phyloP scores from a whole-genome alignment of 2,888 invertebrate genomes.

The Stenotaenia linearis region DNA sequence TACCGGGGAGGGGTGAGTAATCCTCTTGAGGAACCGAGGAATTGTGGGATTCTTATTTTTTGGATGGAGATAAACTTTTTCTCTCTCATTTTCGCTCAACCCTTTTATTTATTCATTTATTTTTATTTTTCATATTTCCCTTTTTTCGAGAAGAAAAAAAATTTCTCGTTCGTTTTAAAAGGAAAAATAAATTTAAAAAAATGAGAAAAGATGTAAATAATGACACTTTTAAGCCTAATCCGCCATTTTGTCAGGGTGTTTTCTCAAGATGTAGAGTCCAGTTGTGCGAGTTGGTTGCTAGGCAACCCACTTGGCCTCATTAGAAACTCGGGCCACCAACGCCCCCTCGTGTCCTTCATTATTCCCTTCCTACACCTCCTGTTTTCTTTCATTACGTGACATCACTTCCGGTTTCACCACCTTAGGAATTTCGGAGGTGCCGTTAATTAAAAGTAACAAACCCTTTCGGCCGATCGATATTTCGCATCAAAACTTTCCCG shows the following conservation, averaged over 20 bases:
- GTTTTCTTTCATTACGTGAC: not conserved
- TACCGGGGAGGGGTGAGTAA: not conserved
- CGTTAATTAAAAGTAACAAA: not conserved
- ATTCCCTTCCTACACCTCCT: not conserved
- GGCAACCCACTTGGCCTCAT: conserved; percentile 6
- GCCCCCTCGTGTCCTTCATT: not conserved
- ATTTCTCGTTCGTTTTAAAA: too few species aligned
- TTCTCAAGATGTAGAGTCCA: not conserved
- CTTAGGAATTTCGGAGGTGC: not conserved
- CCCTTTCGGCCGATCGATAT: not conserved
- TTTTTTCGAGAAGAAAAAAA: too few species aligned
- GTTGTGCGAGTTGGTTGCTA: not conserved
- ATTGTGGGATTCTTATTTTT: not conserved
- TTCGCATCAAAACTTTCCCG: not conserved
- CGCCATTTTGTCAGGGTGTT: not conserved
- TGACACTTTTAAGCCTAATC: not conserved
- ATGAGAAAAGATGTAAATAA: too few species aligned
- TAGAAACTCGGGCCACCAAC: not conserved
- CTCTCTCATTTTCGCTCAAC: not conserved
- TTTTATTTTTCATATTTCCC: not conserved
- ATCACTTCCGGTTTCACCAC: not conserved
- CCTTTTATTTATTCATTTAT: not conserved
- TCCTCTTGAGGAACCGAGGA: not conserved
- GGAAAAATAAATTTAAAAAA: too few species aligned
- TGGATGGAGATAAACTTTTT: not conserved